phyloP scores from a whole-genome alignment of 2,797 vertebrate genomes.

The Gymnopithys bicolor region DNA sequence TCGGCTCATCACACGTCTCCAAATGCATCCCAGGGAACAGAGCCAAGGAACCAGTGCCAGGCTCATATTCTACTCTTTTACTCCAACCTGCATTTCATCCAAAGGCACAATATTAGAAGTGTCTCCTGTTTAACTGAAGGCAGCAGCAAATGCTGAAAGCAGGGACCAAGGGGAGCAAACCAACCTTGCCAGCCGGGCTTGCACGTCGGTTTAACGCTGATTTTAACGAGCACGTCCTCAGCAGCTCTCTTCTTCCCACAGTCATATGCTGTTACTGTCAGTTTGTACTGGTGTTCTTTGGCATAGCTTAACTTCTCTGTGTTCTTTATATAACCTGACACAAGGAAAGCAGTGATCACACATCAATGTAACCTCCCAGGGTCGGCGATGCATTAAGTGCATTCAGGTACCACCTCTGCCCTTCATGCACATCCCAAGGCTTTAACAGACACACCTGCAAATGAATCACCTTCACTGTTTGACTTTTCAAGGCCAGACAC shows the following conservation, averaged over 20 bases:
- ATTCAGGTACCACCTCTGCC: background rate
- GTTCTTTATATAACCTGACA: conserved; percentile 92
- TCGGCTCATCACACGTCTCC: conserved; percentile 92
- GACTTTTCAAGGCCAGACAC: background rate
- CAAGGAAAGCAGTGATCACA: background rate
- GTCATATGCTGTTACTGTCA: conserved; percentile 95
- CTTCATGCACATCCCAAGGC: background rate
- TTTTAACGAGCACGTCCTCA: conserved; percentile 94
- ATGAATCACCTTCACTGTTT: background rate
- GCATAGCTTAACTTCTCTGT: conserved; percentile 93
- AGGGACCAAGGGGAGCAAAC: background rate
- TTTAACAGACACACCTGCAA: background rate
- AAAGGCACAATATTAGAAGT: background rate
- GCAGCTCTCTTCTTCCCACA: conserved; percentile 95
- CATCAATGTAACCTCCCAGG: background rate
- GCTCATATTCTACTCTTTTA: conserved; percentile 95
- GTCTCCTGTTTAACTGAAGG: background rate
- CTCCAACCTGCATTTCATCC: conserved; percentile 84
- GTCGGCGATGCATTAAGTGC: rapidly evolving
- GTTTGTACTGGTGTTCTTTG: conserved; percentile 94
- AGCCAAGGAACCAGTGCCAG: conserved; percentile 91
- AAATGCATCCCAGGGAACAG: conserved; percentile 92
- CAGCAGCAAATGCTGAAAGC: background rate
- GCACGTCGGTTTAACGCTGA: conserved; percentile 94
- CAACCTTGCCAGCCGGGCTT: conserved; percentile 97